Evolutionary conservation across 2,888 invertebrate genomes (phyloP).

Genomic region (Nephrocerus scutellatus): DNA sequence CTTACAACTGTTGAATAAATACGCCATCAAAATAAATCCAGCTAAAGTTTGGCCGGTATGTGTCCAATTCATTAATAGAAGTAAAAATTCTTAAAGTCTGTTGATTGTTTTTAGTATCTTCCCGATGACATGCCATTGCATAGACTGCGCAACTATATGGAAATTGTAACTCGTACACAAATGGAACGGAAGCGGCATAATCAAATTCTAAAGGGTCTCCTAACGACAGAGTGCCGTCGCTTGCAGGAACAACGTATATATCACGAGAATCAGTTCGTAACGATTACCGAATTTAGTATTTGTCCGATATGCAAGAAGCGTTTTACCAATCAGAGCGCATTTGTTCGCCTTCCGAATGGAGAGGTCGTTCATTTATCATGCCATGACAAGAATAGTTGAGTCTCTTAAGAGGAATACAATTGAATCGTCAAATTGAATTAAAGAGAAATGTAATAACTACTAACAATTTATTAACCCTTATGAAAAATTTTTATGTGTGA

Average conservation of each 20-base stretch:
- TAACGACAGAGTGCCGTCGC: constrained; percentile 79
- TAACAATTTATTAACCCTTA: too few species aligned
- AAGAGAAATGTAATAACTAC: too few species aligned
- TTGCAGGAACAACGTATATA: constrained; percentile 70
- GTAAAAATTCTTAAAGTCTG: constrained; percentile 4
- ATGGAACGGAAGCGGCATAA: constrained; percentile 66
- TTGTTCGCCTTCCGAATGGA: constrained; percentile 86
- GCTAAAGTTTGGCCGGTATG: constrained; percentile 55
- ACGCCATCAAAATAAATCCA: constrained; percentile 79
- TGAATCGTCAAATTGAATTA: too few species aligned
- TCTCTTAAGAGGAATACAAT: too few species aligned
- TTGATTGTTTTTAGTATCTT: constrained; percentile 53
- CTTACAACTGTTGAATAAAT: constrained; percentile 70
- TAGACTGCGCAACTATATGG: constrained; percentile 70
- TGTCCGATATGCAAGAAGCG: constrained; percentile 91
- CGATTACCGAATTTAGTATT: constrained; percentile 78
- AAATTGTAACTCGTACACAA: constrained; percentile 67
- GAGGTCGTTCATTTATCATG: constrained; percentile 92
- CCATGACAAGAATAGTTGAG: constrained; percentile 53
- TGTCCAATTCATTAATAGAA: background rate
- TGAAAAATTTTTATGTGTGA: too few species aligned
- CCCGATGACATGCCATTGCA: constrained; percentile 73
- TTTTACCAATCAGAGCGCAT: constrained; percentile 89
- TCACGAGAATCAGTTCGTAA: constrained; percentile 73
- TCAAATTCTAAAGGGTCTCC: constrained; percentile 73